phyloP scores from a whole-genome alignment of 1,140 invertebrate genomes.

The Papilio dardanus region DNA sequence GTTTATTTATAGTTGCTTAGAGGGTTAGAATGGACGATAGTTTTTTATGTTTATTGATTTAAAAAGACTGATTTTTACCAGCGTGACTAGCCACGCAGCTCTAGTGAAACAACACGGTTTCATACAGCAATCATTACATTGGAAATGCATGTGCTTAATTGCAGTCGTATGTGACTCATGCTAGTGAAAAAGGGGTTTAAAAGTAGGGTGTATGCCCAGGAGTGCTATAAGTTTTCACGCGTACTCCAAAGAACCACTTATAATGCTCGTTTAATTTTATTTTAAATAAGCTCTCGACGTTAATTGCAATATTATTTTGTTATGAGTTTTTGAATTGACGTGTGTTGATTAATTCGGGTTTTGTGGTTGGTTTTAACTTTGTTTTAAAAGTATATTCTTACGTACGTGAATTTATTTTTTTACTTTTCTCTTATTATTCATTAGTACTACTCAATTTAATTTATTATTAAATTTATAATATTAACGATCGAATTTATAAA shows the following conservation, averaged over 20 bases:
- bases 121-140: too few species aligned
- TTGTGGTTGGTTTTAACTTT: neutral
- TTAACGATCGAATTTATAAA: too few species aligned
- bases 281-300: constrained; percentile 19
- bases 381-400: neutral
- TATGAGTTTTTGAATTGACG: neutral
- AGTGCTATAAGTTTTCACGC: neutral
- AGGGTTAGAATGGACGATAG: constrained; percentile 8
- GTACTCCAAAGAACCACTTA: constrained; percentile 9
- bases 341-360: neutral
- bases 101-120: too few species aligned
- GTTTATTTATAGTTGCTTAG: constrained; percentile 22
- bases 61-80: constrained; percentile 3
- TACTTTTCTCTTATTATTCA: neutral
- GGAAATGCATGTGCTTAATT: too few species aligned
- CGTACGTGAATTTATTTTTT: neutral
- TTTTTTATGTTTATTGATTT: constrained; percentile 29
- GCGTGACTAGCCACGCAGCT: neutral
- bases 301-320: constrained; percentile 3
- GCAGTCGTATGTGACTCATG: too few species aligned
- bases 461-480: neutral
- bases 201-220: neutral
- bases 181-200: neutral
- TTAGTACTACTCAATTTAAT: neutral
- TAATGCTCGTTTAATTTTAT: constrained; percentile 27